Evolutionary conservation across 2,113 vertebrate species (phyloP).

Genomic region (Chamaetylas fuelleborni): DNA sequence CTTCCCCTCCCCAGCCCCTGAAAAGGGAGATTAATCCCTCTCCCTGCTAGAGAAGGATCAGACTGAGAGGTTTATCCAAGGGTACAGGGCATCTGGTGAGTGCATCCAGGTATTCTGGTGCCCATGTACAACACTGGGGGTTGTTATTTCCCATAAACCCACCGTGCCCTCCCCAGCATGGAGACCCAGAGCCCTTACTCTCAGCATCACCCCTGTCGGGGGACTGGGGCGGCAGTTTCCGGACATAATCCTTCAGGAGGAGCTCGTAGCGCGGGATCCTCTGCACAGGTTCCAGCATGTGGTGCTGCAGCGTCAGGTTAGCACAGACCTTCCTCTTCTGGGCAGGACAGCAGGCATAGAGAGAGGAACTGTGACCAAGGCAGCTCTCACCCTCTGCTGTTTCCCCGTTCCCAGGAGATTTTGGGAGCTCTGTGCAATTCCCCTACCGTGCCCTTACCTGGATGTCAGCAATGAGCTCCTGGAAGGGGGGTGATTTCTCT

Average conservation of each 20-base stretch:
- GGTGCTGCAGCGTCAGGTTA: conserved; percentile 80
- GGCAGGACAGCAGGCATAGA: background rate
- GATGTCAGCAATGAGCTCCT: conserved; percentile 79
- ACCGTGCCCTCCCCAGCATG: background rate
- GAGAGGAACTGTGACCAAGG: background rate
- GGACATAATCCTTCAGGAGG: conserved; percentile 86
- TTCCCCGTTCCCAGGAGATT: background rate
- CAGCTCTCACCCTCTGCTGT: background rate
- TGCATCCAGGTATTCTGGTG: background rate
- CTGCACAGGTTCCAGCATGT: conserved; percentile 88
- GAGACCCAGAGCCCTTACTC: conserved; percentile 69
- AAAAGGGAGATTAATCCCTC: background rate
- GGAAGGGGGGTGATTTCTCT: conserved; percentile 80
- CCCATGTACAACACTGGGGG: background rate
- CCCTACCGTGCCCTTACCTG: conserved; percentile 62
- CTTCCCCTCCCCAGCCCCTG: background rate
- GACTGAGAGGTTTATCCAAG: background rate
- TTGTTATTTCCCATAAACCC: background rate
- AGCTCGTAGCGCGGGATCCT: conserved; percentile 89
- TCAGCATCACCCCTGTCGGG: conserved; percentile 75
- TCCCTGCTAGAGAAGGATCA: background rate
- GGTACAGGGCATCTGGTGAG: background rate
- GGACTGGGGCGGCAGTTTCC: conserved; percentile 75
- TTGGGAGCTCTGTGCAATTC: rapidly evolving
- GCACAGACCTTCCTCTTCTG: conserved; percentile 80